phyloP scores from a whole-genome alignment of 2,888 invertebrate species.

The Plebejus melissa region DNA sequence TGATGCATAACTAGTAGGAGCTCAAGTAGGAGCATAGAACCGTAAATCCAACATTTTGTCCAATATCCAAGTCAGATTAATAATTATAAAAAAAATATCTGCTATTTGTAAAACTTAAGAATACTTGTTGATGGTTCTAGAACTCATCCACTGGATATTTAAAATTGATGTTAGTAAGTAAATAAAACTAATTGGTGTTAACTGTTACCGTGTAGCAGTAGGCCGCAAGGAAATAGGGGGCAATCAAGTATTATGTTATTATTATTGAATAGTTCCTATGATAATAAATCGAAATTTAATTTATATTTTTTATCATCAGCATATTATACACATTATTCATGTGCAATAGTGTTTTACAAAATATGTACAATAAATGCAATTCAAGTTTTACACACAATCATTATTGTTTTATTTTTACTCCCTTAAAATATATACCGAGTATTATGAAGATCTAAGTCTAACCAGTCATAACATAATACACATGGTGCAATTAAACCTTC shows the following conservation, averaged over 20 bases:
- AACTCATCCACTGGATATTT: neutral
- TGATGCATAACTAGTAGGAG: no score
- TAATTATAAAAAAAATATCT: no score
- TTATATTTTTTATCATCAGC: constrained; percentile 1
- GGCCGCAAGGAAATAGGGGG: neutral
- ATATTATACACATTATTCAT: neutral
- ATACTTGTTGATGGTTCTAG: no score
- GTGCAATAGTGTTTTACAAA: constrained; percentile 8
- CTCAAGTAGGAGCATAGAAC: no score
- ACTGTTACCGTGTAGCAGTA: neutral
- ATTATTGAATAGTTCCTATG: constrained; percentile 20
- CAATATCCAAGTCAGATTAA: no score
- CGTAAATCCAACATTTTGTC: no score
- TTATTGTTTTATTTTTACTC: neutral
- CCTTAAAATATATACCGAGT: no score
- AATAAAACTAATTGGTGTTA: neutral
- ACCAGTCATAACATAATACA: no score
- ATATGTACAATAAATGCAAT: neutral
- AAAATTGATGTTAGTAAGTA: neutral
- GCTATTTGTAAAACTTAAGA: no score
- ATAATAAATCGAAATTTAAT: neutral
- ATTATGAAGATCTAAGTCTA: no score
- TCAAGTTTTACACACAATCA: neutral
- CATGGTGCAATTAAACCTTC: no score
- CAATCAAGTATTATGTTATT: constrained; percentile 20